Percentiles rank a stretch among this genome's conserved stretches.
Conservation (phyloP, 2,888 invertebrate genomes). For the Lasioglossum vierecki region DNA sequence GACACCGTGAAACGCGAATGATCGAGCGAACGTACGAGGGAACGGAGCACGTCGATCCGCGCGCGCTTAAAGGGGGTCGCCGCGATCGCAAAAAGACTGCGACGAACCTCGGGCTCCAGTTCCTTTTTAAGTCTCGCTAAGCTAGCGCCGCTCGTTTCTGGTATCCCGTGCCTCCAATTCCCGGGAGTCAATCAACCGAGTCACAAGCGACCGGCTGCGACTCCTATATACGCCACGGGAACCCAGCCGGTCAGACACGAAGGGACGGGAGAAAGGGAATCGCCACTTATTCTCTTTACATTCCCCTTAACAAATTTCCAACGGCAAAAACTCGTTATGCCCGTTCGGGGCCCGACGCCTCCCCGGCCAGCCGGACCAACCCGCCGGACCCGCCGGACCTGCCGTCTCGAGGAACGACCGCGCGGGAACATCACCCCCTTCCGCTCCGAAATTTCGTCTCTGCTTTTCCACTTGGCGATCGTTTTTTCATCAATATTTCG, state of each 20-base stretch:
- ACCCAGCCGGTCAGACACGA: slow-evolving; percentile 51
- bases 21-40: slow-evolving; percentile 11
- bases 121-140: slow-evolving; percentile 68
- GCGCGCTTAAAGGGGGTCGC: slow-evolving; percentile 58
- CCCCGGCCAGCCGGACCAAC: slow-evolving; percentile 26
- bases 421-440: slow-evolving; percentile 26
- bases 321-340: slow-evolving; percentile 71
- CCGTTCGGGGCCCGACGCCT: slow-evolving; percentile 70
- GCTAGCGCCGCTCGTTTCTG: slow-evolving; percentile 67
- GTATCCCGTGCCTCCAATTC: slow-evolving; percentile 68
- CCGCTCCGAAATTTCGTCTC: slow-evolving; percentile 31
- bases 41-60: slow-evolving; percentile 62
- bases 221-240: slow-evolving; percentile 54
- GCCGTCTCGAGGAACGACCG: slow-evolving; percentile 13
- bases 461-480: slow-evolving; percentile 31
- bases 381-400: slow-evolving; percentile 9
- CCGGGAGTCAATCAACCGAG: slow-evolving; percentile 70
- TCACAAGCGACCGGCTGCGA: slow-evolving; percentile 55
- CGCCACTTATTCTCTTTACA: slow-evolving; percentile 70
- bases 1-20: slow-evolving; percentile 60
- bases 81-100: slow-evolving; percentile 60
- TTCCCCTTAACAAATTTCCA: slow-evolving; percentile 76
- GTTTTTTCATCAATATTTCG: neutral
- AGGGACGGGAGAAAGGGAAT: slow-evolving; percentile 62
- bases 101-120: slow-evolving; percentile 54